These are phyloP conservation scores for Osmerus eperlanus DNA, from an alignment of 2,113 vertebrate genomes.

Conservation along the genomic window DNA sequence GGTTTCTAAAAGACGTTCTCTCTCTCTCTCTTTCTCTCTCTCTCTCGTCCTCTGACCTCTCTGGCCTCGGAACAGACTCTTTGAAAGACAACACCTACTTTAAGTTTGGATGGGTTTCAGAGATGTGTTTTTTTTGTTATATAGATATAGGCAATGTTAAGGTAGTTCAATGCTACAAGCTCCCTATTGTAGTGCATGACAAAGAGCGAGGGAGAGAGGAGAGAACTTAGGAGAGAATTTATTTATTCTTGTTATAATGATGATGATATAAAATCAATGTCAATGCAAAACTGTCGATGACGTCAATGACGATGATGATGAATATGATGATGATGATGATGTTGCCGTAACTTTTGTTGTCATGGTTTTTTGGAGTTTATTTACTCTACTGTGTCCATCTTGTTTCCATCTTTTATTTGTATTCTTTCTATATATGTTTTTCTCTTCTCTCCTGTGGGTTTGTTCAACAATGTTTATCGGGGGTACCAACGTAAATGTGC, in stretches of 20 bases:
- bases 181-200: too few relatives aligned
- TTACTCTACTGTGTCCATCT: conserved; percentile 63
- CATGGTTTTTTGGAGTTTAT: conserved; percentile 61
- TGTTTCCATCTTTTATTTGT: conserved; percentile 49
- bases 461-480: conserved; percentile 38
- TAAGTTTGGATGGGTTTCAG: too few relatives aligned
- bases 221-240: conserved; percentile 55
- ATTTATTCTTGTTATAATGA: conserved; percentile 68
- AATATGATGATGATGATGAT: conserved; percentile 39
- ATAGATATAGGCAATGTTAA: background rate
- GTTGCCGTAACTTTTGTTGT: conserved; percentile 68
- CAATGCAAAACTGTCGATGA: conserved; percentile 56
- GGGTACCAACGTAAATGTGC: conserved; percentile 54
- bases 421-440: conserved; percentile 18
- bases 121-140: conserved; percentile 21
- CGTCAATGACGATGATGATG: conserved; percentile 24
- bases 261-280: conserved; percentile 64
- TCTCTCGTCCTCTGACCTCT: conserved; percentile 22
- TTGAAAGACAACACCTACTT: too few relatives aligned
- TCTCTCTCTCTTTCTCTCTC: conserved; percentile 44
- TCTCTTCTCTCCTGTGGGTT: conserved; percentile 25
- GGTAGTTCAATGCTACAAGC: too few relatives aligned
- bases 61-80: conserved; percentile 7
- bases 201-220: conserved; percentile 40
- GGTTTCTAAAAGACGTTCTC: conserved; percentile 63